Evolutionary conservation across 2,797 vertebrate species (phyloP).

Genomic region (Paratrypauchen microcephalus): DNA sequence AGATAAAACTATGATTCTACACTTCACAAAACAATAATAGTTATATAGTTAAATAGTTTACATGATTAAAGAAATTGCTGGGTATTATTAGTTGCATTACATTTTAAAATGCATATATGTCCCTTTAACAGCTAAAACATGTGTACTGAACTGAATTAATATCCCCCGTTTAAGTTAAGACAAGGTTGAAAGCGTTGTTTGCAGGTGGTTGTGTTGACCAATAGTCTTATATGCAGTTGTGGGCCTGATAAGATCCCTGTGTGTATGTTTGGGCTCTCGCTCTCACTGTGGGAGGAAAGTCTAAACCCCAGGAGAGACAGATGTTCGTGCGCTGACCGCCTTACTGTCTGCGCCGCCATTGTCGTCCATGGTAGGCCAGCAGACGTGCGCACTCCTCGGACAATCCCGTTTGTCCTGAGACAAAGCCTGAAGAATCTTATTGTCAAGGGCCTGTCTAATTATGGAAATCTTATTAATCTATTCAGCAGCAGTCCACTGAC

Average conservation of each 20-base stretch:
- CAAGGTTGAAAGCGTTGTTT: constrained; percentile 14
- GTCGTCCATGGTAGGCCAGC: constrained; percentile 69
- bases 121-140: neutral
- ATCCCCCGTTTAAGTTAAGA: neutral
- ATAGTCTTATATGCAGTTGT: constrained; percentile 29
- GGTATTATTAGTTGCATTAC: too few relatives aligned
- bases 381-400: constrained; percentile 81
- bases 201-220: constrained; percentile 21
- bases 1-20: too few relatives aligned
- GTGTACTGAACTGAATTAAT: constrained; percentile 8
- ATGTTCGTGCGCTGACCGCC: constrained; percentile 77
- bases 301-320: constrained; percentile 75
- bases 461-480: constrained; percentile 99
- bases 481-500: constrained; percentile 84
- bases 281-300: constrained; percentile 43
- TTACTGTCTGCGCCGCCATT: constrained; percentile 80
- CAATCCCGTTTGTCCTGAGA: constrained; percentile 86
- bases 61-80: too few relatives aligned
- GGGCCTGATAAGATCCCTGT: constrained; percentile 49
- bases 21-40: too few relatives aligned
- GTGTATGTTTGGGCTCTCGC: constrained; percentile 53
- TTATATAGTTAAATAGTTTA: too few relatives aligned
- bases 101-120: neutral
- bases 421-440: constrained; percentile 93
- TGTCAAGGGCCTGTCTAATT: constrained; percentile 89